Conservation (phyloP, 2,888 invertebrate genomes). For the Coremacera marginata region DNA sequence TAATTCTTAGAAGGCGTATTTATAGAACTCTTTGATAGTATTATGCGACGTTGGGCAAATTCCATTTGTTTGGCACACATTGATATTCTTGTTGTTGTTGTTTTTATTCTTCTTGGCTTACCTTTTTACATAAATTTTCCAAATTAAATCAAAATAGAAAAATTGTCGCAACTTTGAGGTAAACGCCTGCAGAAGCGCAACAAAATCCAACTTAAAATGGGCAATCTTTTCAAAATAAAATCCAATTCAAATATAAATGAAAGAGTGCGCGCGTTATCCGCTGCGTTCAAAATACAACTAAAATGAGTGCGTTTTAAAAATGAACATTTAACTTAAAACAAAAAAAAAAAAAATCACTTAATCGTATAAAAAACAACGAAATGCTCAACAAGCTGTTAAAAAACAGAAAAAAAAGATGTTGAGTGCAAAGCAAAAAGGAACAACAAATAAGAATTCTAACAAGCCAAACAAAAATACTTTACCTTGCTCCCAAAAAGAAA, state of each 20-base stretch:
- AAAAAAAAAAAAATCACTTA: background rate
- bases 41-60: background rate
- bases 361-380: background rate
- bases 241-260: background rate
- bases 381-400: too few relatives aligned
- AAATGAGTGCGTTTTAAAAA: conserved; percentile 11
- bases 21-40: background rate
- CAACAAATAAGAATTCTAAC: conserved; percentile 2
- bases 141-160: background rate
- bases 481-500: background rate
- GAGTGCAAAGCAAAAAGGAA: background rate
- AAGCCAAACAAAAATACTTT: background rate
- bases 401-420: background rate
- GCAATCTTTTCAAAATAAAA: background rate
- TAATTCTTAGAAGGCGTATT: background rate
- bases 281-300: conserved; percentile 20
- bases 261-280: background rate
- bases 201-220: background rate
- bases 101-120: background rate
- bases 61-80: background rate
- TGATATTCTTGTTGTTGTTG: background rate
- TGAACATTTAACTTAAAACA: conserved; percentile 7
- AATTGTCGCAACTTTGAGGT: too few relatives aligned
- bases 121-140: background rate
- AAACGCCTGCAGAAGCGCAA: too few relatives aligned